Conservation (phyloP, 2,888 invertebrate genomes). For the Melitaea athalia region DNA sequence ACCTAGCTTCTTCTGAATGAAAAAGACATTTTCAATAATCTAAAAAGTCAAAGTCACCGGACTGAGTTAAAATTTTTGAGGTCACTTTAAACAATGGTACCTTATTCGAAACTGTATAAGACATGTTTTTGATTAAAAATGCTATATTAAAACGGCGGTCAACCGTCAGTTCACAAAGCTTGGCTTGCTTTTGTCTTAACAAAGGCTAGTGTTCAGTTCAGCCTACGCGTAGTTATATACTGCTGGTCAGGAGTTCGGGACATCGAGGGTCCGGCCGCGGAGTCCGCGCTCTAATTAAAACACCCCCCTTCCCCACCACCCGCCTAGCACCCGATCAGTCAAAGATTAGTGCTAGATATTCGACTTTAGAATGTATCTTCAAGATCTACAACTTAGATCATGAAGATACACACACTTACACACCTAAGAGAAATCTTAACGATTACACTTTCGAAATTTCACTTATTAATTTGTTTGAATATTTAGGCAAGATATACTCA, state of each 20-base stretch:
- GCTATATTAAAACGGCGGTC: slow-evolving; percentile 42
- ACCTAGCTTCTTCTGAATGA: neutral
- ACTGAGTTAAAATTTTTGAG: slow-evolving; percentile 15
- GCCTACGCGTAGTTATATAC: slow-evolving; percentile 33
- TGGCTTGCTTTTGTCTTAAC: slow-evolving; percentile 42
- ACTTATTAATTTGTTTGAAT: no score
- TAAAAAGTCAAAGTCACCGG: slow-evolving; percentile 5
- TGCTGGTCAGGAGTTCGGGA: slow-evolving; percentile 44
- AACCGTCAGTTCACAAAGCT: slow-evolving; percentile 42
- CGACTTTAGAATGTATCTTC: neutral
- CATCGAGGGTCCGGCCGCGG: slow-evolving; percentile 61
- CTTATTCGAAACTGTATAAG: slow-evolving; percentile 33
- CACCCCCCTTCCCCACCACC: slow-evolving; percentile 53
- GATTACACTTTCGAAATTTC: no score
- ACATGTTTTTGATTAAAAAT: slow-evolving; percentile 39
- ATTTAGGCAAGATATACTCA: no score
- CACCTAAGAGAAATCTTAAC: neutral
- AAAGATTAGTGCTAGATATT: slow-evolving; percentile 27
- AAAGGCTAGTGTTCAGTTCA: slow-evolving; percentile 39
- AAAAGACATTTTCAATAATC: slow-evolving; percentile 6
- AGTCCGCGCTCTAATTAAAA: slow-evolving; percentile 78
- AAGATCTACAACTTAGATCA: neutral
- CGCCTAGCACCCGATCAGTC: slow-evolving; percentile 40
- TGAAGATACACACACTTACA: no score
- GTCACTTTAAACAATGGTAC: slow-evolving; percentile 26